phyloP scores from a whole-genome alignment of 2,797 vertebrate genomes.

The Cephalopachus bancanus region DNA sequence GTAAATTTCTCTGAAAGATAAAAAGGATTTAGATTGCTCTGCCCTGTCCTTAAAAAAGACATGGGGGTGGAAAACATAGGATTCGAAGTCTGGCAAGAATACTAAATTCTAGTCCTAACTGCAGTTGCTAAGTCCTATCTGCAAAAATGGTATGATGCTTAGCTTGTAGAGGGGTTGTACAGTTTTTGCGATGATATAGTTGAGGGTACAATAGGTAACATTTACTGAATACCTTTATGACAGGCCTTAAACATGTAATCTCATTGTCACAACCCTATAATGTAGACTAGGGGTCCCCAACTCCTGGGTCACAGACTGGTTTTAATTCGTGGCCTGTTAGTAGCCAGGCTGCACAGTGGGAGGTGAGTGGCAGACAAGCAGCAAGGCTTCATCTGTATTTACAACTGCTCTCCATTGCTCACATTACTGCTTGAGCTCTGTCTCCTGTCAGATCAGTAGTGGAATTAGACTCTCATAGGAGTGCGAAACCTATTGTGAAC shows the following conservation, averaged over 20 bases:
- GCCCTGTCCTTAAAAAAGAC: background rate
- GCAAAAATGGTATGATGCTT: slow-evolving; percentile 32
- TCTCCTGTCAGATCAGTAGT: too few species aligned
- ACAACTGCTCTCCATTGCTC: too few species aligned
- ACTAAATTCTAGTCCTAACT: slow-evolving; percentile 13
- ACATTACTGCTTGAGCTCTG: too few species aligned
- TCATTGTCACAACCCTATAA: background rate
- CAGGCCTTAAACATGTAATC: background rate
- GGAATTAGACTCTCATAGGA: too few species aligned
- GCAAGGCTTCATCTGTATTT: too few species aligned
- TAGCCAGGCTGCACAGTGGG: too few species aligned
- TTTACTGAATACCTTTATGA: slow-evolving; percentile 49
- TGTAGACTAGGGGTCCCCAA: background rate
- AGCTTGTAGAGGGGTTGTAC: background rate
- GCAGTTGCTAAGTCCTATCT: background rate
- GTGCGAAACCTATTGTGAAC: too few species aligned
- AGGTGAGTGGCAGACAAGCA: too few species aligned
- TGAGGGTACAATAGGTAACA: slow-evolving; percentile 24
- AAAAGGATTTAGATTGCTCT: slow-evolving; percentile 49
- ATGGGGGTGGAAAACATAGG: background rate
- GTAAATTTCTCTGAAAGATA: slow-evolving; percentile 86
- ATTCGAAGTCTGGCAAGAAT: slow-evolving; percentile 49
- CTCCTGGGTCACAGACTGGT: too few species aligned
- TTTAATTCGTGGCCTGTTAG: too few species aligned
- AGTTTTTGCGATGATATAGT: slow-evolving; percentile 52